Base-by-base conservation (phyloP, 1,140 invertebrate species). In the Ceratina australensis region DNA sequence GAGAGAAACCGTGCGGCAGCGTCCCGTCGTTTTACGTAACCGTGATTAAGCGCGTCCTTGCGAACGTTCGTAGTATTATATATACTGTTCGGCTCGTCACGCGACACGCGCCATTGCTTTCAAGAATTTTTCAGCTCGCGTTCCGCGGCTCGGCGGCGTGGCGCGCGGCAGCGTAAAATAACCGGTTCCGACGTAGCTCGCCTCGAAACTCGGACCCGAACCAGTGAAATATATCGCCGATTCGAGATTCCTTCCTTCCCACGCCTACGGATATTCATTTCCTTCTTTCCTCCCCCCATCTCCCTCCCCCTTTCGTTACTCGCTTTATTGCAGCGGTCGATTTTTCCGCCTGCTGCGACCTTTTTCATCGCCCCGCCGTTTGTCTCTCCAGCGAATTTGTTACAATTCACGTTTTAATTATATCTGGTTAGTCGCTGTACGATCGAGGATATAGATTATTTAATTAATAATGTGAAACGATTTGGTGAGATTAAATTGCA, bases 11-110 rank as follows among this genome's bases (percentile, higher is more conserved):
- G 20, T 22, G 33, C 15, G 12, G 3, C 18, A 20, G 26, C 47
- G 24, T 13, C 10, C 20, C 47, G 50, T 3, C 13, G 69, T 52
- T 83, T 84, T 72, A 79, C 76, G 77, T 82, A 83, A 80, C 73
- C 77, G 59, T 59, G 83, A 80, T 81, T 84, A 81, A 71, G 71
- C 71, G 74, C 74, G 69, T 84, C 71, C 82, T 78, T 72, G 79
- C 80, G 66, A 52, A 28, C 75, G 65, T 83, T 73, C 78, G n/a
- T 42, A 42, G 33, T 42, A 42, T 2, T 42, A 42, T 42, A 7
- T 42, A 42, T 10, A 42, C 54, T 69, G 22, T 49, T 56, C 71
- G 24, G 49, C 28, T 22, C 20, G 59, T 65, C 72, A 65, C 63
- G 59, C 59, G 59, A 71, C 54, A n/a, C 66, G 66, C 81, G 77